A percentile compares a stretch with the other conserved stretches of the same genome.
Conservation (phyloP, 2,113 vertebrate genomes). For the Micronycteris hirsuta region DNA sequence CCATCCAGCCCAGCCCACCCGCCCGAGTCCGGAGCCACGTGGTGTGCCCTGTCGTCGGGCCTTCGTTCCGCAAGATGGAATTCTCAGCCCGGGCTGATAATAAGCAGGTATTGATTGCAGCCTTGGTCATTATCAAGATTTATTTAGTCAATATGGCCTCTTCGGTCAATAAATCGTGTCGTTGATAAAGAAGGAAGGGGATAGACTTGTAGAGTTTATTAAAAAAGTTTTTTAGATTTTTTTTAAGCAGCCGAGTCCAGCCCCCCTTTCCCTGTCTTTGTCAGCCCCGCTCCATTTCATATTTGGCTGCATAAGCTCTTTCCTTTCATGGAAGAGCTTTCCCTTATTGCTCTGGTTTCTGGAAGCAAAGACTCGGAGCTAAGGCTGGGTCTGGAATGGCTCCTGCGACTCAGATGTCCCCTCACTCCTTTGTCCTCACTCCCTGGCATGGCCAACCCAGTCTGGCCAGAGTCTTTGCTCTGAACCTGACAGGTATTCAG, state of each 20-base stretch:
- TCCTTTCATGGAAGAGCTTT: neutral
- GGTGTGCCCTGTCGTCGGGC: constrained; percentile 60
- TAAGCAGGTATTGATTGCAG: constrained; percentile 84
- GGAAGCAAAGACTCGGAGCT: neutral
- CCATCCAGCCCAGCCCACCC: neutral
- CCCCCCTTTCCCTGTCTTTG: neutral
- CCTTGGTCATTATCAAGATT: constrained; percentile 86
- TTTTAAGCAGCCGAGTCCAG: constrained; percentile 38
- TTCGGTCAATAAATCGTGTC: constrained; percentile 81
- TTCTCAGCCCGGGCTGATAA: constrained; percentile 79
- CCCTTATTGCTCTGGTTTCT: neutral
- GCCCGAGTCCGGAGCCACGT: constrained; percentile 37
- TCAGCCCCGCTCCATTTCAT: neutral
- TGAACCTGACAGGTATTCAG: neutral
- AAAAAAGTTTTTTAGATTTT: constrained; percentile 78
- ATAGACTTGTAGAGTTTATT: constrained; percentile 83
- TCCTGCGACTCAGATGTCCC: neutral
- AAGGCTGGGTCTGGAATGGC: neutral
- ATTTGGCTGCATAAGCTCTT: neutral
- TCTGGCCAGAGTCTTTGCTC: neutral
- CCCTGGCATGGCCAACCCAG: neutral
- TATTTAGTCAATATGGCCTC: constrained; percentile 85
- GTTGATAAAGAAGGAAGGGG: constrained; percentile 83
- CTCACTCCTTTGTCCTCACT: neutral
- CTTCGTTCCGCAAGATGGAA: constrained; percentile 78